These are phyloP conservation scores for Menidia menidia DNA, from an alignment of 2,797 vertebrate genomes.

Conservation along the genomic window DNA sequence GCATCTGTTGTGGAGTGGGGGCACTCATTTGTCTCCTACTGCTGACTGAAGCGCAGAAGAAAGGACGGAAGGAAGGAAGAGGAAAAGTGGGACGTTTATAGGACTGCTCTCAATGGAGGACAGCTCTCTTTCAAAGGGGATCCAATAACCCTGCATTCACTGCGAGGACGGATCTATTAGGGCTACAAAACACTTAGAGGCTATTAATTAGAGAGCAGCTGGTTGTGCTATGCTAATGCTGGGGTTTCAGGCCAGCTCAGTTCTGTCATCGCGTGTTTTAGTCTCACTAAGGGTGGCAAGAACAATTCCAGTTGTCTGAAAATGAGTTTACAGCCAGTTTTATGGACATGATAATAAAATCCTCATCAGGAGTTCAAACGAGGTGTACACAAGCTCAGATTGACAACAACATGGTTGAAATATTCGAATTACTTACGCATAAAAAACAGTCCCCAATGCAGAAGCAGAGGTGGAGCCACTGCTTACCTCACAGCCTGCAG, in stretches of 20 bases:
- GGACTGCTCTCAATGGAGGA: conserved; percentile 20
- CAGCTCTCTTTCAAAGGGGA: conserved; percentile 22
- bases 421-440: neutral
- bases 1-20: conserved; percentile 48
- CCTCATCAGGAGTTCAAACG: neutral
- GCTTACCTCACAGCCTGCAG: neutral
- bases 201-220: conserved; percentile 30
- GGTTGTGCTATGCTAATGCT: neutral
- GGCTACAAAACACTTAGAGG: conserved; percentile 9
- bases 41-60: neutral
- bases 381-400: neutral
- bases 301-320: neutral
- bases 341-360: neutral
- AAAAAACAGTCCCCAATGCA: neutral
- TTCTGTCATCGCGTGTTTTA: conserved; percentile 2
- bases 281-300: neutral
- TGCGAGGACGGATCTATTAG: conserved; percentile 30
- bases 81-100: conserved; percentile 37
- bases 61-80: conserved; percentile 22
- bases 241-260: neutral
- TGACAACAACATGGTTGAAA: neutral
- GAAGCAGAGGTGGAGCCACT: neutral
- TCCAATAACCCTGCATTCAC: conserved; percentile 33
- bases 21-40: conserved; percentile 44
- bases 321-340: neutral